Base-by-base conservation (phyloP, 2,113 vertebrate species). In the Pluvianellus socialis region DNA sequence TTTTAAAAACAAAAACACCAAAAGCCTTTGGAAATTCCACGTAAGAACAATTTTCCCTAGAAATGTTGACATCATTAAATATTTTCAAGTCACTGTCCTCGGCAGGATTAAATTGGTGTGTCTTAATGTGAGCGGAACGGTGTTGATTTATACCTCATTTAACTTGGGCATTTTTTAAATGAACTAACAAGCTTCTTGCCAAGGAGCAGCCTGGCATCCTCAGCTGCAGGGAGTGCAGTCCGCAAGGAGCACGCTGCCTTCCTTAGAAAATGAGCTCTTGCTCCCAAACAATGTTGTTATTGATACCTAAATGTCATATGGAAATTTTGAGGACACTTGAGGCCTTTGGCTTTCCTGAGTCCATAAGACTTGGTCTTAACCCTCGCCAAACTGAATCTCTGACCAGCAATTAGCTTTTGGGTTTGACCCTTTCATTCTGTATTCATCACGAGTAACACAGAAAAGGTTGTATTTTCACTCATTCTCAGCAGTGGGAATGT, bases 251-350 rank as follows among this genome's bases (percentile, higher is more conserved):
- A 23, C 58, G 88, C 63, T 56, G 94, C 94, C 91, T 97, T 92
- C 97, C 92, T 93, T 68, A 82, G 75, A 96, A 96, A 94, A 96
- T 9, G 88, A 97, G 88, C 96, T 65, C 90, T 74, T 44, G 10
- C 91, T 88, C 35, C 53, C 0, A 15, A 97, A 98, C 98, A 98
- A 98, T 98, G 90, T 90, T 0, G 3, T 97, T 88, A 98, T 98
- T 98, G 98, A 98, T 96, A 70, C 88, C 55, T 71, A 98, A 98
- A 98, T 98, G 98, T 98, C 97, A 91, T 82, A 97, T 97, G 96
- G 96, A 96, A 98, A 98, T 98, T 97, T 84, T 63, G 95, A 98
- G 95, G 98, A 98, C 97, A 97, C 97, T 98, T 81, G 90, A 95
- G 86, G 94, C 95, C 97, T 98, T 98, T 98, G 96, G 98, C 82